Conservation (phyloP, 2,113 vertebrate genomes). For the Etia nguti region DNA sequence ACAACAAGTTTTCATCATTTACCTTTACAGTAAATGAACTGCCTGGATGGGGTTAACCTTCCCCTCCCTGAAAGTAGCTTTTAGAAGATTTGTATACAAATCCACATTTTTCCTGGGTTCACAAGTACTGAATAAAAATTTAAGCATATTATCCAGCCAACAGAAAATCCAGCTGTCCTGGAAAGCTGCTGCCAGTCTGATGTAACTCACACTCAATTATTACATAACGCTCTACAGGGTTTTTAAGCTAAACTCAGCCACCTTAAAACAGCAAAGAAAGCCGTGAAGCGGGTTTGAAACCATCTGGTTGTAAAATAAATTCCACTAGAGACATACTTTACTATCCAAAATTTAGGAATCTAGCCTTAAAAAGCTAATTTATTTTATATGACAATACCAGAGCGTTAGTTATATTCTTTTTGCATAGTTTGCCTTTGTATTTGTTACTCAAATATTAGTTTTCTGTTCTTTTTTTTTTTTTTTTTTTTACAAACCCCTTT, state of each 20-base stretch:
- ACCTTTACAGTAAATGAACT: not conserved
- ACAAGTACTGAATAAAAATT: not conserved
- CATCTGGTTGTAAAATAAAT: not conserved
- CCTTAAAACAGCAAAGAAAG: not conserved
- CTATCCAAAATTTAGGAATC: not conserved
- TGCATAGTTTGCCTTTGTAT: not conserved
- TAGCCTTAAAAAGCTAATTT: not conserved
- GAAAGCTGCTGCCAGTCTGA: conserved; percentile 32
- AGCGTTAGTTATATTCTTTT: not conserved
- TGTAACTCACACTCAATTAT: conserved; percentile 36
- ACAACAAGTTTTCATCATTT: not conserved
- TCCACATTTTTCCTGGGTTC: not conserved
- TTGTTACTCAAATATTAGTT: not conserved
- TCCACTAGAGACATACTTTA: not conserved
- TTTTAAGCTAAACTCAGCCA: not conserved
- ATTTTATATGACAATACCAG: not conserved
- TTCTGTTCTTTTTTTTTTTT: not conserved
- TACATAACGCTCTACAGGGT: conserved; percentile 14
- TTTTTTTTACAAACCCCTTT: too few relatives aligned
- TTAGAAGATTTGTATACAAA: not conserved
- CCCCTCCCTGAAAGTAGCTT: not conserved
- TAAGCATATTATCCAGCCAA: not conserved
- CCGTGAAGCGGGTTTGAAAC: not conserved
- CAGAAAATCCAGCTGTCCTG: conserved; percentile 5
- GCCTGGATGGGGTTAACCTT: not conserved